Percentiles rank a stretch among this genome's conserved stretches.
Conservation (phyloP, 2,797 vertebrate genomes). For the Anguilla anguilla region DNA sequence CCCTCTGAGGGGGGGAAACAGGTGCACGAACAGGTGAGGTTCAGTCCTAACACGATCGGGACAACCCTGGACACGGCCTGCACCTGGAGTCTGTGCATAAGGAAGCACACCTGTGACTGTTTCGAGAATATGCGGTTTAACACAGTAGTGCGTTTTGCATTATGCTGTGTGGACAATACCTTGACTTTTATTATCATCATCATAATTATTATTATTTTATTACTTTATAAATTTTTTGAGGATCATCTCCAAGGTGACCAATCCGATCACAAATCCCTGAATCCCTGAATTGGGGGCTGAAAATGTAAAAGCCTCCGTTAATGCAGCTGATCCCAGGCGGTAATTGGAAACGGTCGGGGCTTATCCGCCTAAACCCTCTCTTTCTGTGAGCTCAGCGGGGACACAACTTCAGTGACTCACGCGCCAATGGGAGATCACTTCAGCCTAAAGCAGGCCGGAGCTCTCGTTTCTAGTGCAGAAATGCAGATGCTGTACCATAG, state of each 20-base stretch:
- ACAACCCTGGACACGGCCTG: neutral
- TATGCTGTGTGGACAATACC: neutral
- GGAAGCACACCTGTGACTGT: neutral
- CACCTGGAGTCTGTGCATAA: neutral
- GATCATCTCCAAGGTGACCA: neutral
- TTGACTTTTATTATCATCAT: neutral
- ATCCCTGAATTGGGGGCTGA: neutral
- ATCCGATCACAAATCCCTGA: slow-evolving; percentile 14
- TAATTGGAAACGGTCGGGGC: slow-evolving; percentile 29
- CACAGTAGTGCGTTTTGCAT: neutral
- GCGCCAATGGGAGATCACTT: neutral
- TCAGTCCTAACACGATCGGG: neutral
- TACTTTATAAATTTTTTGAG: neutral
- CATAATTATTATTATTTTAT: neutral
- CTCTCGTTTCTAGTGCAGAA: neutral
- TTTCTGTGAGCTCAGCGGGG: neutral
- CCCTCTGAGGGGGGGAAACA: neutral
- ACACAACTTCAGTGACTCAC: neutral
- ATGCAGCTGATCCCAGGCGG: neutral
- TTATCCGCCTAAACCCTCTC: slow-evolving; percentile 15
- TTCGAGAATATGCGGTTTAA: neutral
- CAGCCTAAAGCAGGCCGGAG: neutral
- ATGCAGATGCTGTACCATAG: neutral
- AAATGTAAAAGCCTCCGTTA: neutral
- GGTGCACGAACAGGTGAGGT: neutral